These are phyloP conservation scores for Onychomys leucogaster DNA, from an alignment of 2,797 vertebrate genomes.

Conservation along the genomic window DNA sequence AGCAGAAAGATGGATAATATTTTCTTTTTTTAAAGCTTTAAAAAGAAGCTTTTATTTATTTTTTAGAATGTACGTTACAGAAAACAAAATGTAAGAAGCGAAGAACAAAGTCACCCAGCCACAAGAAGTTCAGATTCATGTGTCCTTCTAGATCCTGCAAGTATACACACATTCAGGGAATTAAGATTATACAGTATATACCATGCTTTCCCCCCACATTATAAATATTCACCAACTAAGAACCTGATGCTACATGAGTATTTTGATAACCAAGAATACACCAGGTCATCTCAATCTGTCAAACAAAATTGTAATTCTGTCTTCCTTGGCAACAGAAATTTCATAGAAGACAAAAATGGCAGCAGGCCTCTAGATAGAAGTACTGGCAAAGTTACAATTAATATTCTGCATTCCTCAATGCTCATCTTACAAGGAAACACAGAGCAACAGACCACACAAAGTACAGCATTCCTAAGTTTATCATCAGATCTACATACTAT, in stretches of 20 bases:
- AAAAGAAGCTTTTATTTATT: conserved; percentile 62
- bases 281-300: conserved; percentile 43
- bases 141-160: neutral
- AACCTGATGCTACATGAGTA: conserved; percentile 47
- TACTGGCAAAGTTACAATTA: neutral
- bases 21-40: neutral
- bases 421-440: neutral
- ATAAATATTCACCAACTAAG: conserved; percentile 66
- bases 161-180: conserved; percentile 19
- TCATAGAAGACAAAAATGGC: neutral
- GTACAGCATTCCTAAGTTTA: neutral
- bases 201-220: conserved; percentile 59
- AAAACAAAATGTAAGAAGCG: conserved; percentile 55
- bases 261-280: conserved; percentile 69
- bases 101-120: conserved; percentile 61
- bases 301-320: neutral
- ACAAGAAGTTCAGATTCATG: conserved; percentile 42
- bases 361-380: neutral
- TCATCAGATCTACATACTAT: neutral
- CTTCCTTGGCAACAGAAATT: neutral
- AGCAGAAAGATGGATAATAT: neutral
- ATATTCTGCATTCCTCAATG: neutral
- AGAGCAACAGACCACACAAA: neutral
- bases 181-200: neutral
- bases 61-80: conserved; percentile 56